A percentile compares a stretch with the other conserved stretches of the same genome.
Evolutionary conservation across 1,140 invertebrate genomes (phyloP).

Genomic region (Temnothorax nylanderi): DNA sequence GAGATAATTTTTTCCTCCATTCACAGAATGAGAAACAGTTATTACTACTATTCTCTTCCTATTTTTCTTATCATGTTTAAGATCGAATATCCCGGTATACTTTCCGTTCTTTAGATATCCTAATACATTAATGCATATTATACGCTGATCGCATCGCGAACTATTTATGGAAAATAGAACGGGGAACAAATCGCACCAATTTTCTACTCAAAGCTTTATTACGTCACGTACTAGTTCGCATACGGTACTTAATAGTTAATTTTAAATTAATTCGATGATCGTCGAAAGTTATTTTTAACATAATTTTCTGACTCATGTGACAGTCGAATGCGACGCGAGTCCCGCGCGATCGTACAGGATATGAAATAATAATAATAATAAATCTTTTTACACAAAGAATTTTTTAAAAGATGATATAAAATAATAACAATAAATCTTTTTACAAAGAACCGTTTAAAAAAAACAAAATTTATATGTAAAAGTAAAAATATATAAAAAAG

Average conservation of each 20-base stretch:
- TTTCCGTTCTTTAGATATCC: not conserved
- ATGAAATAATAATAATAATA: not conserved
- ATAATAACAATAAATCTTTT: not conserved
- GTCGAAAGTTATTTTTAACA: slow-evolving; percentile 40
- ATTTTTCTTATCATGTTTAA: not conserved
- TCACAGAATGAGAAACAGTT: not conserved
- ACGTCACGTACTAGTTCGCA: slow-evolving; percentile 54
- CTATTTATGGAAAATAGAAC: slow-evolving; percentile 58
- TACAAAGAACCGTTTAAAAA: not conserved
- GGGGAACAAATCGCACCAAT: slow-evolving; percentile 41
- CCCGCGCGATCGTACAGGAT: not conserved
- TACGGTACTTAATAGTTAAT: slow-evolving; percentile 38
- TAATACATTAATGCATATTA: not conserved
- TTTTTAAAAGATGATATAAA: not conserved
- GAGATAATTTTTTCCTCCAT: not conserved
- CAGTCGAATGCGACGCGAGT: not conserved
- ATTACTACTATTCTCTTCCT: not conserved
- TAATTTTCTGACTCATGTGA: slow-evolving; percentile 35
- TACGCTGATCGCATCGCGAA: slow-evolving; percentile 31
- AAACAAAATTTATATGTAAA: not conserved
- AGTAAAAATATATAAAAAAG: not conserved
- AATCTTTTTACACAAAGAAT: not conserved
- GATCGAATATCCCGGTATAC: not conserved
- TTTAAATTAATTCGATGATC: slow-evolving; percentile 51
- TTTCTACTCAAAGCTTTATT: slow-evolving; percentile 59